Conservation (phyloP, 2,113 vertebrate species). For the Brachirus orientalis region DNA sequence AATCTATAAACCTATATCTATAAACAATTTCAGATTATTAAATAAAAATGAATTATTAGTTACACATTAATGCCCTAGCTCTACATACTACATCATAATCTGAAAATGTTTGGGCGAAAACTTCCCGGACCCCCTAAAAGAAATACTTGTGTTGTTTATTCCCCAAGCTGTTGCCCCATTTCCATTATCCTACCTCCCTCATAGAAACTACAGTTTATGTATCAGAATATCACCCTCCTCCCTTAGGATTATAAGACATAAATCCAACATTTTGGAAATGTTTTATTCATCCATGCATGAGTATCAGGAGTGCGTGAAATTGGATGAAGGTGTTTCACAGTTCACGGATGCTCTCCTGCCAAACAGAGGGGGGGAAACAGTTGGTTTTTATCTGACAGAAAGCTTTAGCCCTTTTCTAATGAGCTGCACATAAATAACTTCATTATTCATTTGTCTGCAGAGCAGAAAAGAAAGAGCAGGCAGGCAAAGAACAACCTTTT, state of each 20-base stretch:
- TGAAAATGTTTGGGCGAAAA: too few relatives aligned
- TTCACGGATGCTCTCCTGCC: neutral
- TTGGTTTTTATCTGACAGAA: constrained; percentile 21
- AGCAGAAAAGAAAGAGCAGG: constrained; percentile 27
- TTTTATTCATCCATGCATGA: constrained; percentile 21
- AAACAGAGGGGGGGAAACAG: constrained; percentile 12
- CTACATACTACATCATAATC: too few relatives aligned
- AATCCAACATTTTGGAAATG: constrained; percentile 4
- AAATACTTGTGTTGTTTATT: too few relatives aligned
- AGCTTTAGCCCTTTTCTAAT: constrained; percentile 17
- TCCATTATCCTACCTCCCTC: neutral
- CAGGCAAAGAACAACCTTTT: constrained; percentile 52
- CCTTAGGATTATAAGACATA: neutral
- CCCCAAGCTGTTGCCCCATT: too few relatives aligned
- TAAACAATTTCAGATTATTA: too few relatives aligned
- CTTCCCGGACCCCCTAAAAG: too few relatives aligned
- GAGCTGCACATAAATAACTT: constrained; percentile 63
- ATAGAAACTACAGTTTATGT: neutral
- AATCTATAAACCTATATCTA: too few relatives aligned
- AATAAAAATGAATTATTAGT: too few relatives aligned
- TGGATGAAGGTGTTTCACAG: constrained; percentile 20
- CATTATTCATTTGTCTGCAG: constrained; percentile 58
- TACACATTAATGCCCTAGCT: too few relatives aligned
- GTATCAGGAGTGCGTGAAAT: constrained; percentile 26
- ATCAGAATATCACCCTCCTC: constrained; percentile 3